phyloP scores from a whole-genome alignment of 2,888 invertebrate genomes.

The Cosmia trapezina region DNA sequence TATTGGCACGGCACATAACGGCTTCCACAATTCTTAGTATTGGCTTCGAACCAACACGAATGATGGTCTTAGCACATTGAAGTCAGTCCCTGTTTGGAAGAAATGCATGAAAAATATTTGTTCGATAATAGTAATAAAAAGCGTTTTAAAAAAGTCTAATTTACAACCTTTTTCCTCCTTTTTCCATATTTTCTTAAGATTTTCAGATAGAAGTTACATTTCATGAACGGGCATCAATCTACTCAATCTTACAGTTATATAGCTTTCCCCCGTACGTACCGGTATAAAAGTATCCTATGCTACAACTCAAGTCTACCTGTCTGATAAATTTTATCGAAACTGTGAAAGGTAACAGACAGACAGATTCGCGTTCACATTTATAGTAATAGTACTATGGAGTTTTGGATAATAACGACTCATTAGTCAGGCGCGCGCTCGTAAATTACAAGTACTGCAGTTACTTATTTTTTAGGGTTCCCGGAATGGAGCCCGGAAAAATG shows the following conservation, averaged over 20 bases:
- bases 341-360: neutral
- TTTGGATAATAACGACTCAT: no score
- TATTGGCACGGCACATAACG: conserved; percentile 33
- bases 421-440: no score
- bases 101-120: neutral
- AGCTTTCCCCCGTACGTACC: neutral
- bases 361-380: neutral
- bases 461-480: neutral
- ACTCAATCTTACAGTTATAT: no score
- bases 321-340: neutral
- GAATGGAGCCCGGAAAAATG: no score
- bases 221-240: neutral
- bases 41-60: conserved; percentile 17
- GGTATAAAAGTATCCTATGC: neutral
- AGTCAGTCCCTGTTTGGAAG: neutral
- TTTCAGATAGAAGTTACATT: neutral
- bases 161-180: no score
- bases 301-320: neutral
- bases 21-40: conserved; percentile 31
- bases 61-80: neutral
- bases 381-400: no score
- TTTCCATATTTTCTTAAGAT: neutral
- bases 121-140: no score
- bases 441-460: neutral
- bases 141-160: no score